These are phyloP conservation scores for Limnephilus rhombicus DNA, from an alignment of 2,888 invertebrate species.

Conservation along the genomic window DNA sequence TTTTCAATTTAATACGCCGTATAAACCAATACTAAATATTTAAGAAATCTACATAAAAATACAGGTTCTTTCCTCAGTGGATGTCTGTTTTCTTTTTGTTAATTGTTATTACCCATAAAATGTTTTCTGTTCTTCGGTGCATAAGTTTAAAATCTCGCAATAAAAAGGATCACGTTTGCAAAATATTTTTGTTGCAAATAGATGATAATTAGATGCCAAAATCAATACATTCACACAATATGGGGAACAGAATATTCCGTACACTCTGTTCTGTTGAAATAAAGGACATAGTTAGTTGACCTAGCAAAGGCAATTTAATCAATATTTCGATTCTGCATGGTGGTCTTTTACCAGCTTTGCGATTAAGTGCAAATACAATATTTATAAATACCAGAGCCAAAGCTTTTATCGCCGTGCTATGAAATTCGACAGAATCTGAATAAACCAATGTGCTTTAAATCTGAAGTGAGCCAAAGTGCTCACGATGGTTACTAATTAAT, in stretches of 20 bases:
- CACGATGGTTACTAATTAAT: neutral
- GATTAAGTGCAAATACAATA: neutral
- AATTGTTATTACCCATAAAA: neutral
- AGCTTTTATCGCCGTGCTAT: neutral
- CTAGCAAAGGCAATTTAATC: too few relatives aligned
- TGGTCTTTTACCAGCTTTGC: neutral
- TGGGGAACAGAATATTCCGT: too few relatives aligned
- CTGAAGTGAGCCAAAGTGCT: neutral
- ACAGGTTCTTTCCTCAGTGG: neutral
- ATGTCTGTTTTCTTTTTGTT: neutral
- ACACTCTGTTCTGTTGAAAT: too few relatives aligned
- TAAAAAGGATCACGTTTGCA: neutral
- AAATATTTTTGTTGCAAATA: neutral
- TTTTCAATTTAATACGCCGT: neutral
- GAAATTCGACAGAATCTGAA: neutral
- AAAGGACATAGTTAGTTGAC: too few relatives aligned
- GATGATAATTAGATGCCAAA: too few relatives aligned
- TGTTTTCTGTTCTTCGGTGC: neutral
- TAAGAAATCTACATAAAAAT: neutral
- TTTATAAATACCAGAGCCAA: neutral
- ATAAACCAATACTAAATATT: neutral
- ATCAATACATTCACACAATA: too few relatives aligned
- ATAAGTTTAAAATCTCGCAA: neutral
- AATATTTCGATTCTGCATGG: too few relatives aligned
- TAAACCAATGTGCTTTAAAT: neutral